Evolutionary conservation across 1,140 invertebrate genomes (phyloP), one percentile per base, ranked within the genome.

Genomic region (Rhagoletis zephyria): DNA sequence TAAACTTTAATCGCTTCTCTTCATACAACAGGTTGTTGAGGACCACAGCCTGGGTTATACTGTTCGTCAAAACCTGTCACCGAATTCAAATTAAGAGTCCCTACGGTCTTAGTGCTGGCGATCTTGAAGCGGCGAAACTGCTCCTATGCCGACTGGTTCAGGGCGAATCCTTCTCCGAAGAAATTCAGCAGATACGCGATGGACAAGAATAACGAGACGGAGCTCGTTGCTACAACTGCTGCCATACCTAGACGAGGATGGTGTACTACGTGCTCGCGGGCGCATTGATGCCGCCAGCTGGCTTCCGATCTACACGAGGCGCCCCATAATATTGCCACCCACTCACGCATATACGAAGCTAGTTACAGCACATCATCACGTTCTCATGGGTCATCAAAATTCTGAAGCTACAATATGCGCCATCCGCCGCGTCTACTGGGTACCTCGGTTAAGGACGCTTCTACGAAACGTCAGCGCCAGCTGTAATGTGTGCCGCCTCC

Each of bases 351-450:
- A 77, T 59, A 51, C 87, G 63, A 60, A 81, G 12, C 59, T 87
- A 16, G 6, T 87, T 3, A 65, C 77, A 9, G 9, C 16, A 9
- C 56, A 81, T 14, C 19, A 51, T 60, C 86, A 87, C 10, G 60
- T 48, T 7, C 2, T 3, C 40, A 77, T 87, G n/a, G n/a, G 77
- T 16, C 87, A 88, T 48, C 87, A 89, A 74, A 89, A 89, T 63
- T 5, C 81, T 12, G 85, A 86, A 40, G 61, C 64, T 1, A 87
- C 74, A 0, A 51, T 87, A 63, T 63, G 70, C 30, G 81, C 77
- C 40, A 85, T 87, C 42, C 51, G 64, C 12, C 30, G 42, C 48
- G 48, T 51, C 48, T 88, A 81, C 59, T 88, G 88, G 87, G 77
- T 88, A 4, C 16, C 51, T 14, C 65, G 85, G 16, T 9, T 87